Evolutionary conservation across 2,888 invertebrate genomes (phyloP).

Genomic region (Gisinianus flammeolus): DNA sequence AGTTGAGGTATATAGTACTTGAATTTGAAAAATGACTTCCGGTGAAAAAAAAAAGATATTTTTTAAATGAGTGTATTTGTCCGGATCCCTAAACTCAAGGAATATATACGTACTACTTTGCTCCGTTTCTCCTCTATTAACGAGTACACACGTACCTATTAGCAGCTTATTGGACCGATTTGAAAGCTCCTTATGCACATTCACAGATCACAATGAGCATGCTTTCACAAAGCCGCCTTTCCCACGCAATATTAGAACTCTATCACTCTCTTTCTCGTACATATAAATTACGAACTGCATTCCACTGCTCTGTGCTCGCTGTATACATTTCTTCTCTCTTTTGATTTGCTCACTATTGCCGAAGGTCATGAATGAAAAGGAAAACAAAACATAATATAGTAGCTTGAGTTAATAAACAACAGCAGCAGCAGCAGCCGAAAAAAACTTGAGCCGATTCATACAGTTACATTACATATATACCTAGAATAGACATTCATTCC

Average conservation of each 20-base stretch:
- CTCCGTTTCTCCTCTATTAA: constrained; percentile 31
- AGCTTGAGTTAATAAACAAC: too few relatives aligned
- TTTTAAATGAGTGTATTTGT: background rate
- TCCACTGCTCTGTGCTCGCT: background rate
- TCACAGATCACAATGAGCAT: background rate
- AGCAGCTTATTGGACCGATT: constrained; percentile 29
- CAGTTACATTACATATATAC: too few relatives aligned
- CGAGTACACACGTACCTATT: constrained; percentile 38
- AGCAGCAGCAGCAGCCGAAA: too few relatives aligned
- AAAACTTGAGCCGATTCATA: too few relatives aligned
- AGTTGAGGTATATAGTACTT: background rate
- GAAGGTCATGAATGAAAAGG: constrained; percentile 16
- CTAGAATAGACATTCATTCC: too few relatives aligned
- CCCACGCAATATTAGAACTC: constrained; percentile 19
- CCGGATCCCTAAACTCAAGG: background rate
- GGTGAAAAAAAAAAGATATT: background rate
- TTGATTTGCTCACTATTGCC: constrained; percentile 12
- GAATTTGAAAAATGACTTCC: background rate
- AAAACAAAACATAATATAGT: too few relatives aligned
- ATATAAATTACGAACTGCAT: background rate
- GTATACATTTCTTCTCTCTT: background rate
- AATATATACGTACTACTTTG: constrained; percentile 2
- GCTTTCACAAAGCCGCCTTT: constrained; percentile 35
- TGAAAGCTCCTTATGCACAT: constrained; percentile 12
- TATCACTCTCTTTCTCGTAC: background rate